Percentiles rank a stretch among this genome's conserved stretches.
phyloP scores from a whole-genome alignment of 2,113 vertebrate genomes.

The Takifugu bimaculatus region DNA sequence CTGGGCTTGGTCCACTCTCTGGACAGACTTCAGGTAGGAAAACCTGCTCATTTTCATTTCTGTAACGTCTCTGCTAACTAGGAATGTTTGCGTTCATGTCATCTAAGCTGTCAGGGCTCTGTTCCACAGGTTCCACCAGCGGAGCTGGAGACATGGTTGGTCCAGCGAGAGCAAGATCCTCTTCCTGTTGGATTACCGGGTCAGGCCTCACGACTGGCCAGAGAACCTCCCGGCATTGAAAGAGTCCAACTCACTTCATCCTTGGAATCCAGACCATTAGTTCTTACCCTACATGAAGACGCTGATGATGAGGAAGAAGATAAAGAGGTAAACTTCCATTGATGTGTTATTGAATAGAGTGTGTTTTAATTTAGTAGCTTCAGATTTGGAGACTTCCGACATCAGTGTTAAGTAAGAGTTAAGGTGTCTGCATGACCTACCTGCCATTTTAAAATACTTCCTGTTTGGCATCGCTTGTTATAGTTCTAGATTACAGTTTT shows the following conservation, averaged over 20 bases:
- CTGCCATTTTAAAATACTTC: too few species aligned
- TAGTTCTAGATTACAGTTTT: not conserved
- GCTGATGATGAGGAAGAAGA: conserved; percentile 26
- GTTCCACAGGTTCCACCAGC: conserved; percentile 76
- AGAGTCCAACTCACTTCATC: conserved; percentile 33
- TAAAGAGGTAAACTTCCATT: conserved; percentile 30
- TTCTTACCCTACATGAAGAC: conserved; percentile 36
- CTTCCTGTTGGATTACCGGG: conserved; percentile 71
- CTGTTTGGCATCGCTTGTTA: not conserved
- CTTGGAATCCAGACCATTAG: conserved; percentile 47
- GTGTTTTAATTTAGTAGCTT: not conserved
- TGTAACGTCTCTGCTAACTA: not conserved
- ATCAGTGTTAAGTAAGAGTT: too few species aligned
- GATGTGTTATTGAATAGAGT: not conserved
- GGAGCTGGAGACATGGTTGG: conserved; percentile 87
- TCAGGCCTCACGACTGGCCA: conserved; percentile 71
- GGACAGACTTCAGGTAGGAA: conserved; percentile 77
- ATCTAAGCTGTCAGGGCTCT: not conserved
- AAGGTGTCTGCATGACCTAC: too few species aligned
- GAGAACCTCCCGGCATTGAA: conserved; percentile 24
- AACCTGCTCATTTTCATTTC: not conserved
- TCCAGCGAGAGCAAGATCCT: conserved; percentile 83
- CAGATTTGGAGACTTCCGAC: not conserved
- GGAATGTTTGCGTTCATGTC: not conserved
- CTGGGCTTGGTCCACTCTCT: conserved; percentile 84